Conservation (phyloP, 2,888 invertebrate species). For the Eupithecia dodoneata region DNA sequence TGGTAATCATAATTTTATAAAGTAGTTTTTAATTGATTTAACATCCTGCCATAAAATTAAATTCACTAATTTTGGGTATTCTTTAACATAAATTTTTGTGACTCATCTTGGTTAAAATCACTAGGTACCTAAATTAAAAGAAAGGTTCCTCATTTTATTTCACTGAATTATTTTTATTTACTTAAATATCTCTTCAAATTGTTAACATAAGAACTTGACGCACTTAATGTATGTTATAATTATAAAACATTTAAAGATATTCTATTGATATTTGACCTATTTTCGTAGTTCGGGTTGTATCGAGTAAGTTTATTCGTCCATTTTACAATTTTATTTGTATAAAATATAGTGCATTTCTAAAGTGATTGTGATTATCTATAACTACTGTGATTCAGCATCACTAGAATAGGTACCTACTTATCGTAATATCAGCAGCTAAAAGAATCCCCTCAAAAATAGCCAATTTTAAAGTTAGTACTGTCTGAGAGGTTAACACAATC, state of each 20-base stretch:
- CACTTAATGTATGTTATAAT: constrained; percentile 18
- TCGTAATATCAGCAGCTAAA: neutral
- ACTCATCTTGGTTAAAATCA: neutral
- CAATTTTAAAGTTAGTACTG: neutral
- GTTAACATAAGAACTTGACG: constrained; percentile 25
- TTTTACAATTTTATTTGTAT: constrained; percentile 61
- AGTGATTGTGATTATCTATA: constrained; percentile 52
- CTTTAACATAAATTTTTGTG: neutral
- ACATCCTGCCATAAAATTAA: neutral
- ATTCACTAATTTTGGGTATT: neutral
- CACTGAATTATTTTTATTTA: neutral
- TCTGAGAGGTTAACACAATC: neutral
- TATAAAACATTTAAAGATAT: constrained; percentile 42
- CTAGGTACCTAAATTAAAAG: neutral
- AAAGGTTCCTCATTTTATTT: neutral
- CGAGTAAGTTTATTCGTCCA: constrained; percentile 72
- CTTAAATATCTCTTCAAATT: neutral
- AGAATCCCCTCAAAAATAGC: neutral
- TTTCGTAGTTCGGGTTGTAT: constrained; percentile 68
- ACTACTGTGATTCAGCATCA: neutral
- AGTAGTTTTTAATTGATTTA: neutral
- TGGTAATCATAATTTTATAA: neutral
- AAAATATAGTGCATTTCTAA: constrained; percentile 67
- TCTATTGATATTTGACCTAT: constrained; percentile 62
- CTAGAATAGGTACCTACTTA: neutral